phyloP scores from a whole-genome alignment of 2,797 vertebrate species.

The Sternarchorhynchus goeldii region DNA sequence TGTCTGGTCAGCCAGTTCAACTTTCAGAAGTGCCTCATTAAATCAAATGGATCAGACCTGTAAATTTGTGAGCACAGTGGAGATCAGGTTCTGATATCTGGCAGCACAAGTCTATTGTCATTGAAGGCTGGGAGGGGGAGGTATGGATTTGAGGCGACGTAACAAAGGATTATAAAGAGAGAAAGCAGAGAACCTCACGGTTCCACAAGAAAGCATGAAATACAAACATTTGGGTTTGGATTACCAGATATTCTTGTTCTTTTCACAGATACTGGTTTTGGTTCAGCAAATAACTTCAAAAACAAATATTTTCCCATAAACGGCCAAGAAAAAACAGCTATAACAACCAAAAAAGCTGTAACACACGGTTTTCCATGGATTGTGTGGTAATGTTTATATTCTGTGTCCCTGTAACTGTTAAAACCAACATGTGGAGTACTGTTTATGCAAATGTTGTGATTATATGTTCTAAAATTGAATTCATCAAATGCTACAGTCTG shows the following conservation, averaged over 20 bases:
- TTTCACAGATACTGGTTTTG: not conserved
- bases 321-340: no score
- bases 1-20: not conserved
- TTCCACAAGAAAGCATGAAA: not conserved
- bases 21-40: conserved; percentile 21
- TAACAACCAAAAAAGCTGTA: no score
- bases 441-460: no score
- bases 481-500: no score
- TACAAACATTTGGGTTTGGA: conserved; percentile 34
- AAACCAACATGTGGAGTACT: no score
- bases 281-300: not conserved
- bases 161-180: conserved; percentile 29
- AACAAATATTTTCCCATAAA: no score
- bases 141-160: conserved; percentile 25
- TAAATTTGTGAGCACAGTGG: conserved; percentile 45
- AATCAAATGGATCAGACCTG: conserved; percentile 24
- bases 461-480: no score
- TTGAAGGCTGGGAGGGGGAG: not conserved
- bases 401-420: no score
- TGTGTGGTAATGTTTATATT: no score
- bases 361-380: no score
- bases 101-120: conserved; percentile 6
- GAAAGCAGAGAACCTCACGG: conserved; percentile 41
- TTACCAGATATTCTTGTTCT: conserved; percentile 27
- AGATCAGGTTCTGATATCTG: conserved; percentile 57